Percentiles rank a stretch among this genome's conserved stretches.
phyloP scores from a whole-genome alignment of 2,888 invertebrate species.

The Philereme transversata region DNA sequence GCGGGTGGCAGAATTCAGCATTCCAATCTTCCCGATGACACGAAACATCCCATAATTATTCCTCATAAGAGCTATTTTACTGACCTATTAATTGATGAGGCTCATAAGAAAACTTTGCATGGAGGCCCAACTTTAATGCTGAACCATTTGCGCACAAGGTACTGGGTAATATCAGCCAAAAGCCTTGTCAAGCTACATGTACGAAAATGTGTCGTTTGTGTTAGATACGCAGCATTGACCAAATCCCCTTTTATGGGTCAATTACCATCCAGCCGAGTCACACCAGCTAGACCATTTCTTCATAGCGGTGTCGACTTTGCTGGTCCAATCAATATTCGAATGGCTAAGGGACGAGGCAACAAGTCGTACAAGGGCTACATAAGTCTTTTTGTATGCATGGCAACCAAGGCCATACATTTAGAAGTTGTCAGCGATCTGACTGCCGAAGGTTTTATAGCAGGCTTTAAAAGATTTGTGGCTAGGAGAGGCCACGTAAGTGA shows the following conservation, averaged over 20 bases:
- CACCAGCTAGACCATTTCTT: slow-evolving; percentile 26
- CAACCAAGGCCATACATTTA: slow-evolving; percentile 43
- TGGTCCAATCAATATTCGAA: slow-evolving; percentile 32
- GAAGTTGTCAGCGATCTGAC: slow-evolving; percentile 46
- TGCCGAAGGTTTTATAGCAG: slow-evolving; percentile 37
- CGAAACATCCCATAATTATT: too few relatives aligned
- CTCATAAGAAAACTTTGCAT: too few relatives aligned
- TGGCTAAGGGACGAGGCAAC: slow-evolving; percentile 31
- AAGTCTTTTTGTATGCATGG: slow-evolving; percentile 22
- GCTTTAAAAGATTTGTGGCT: slow-evolving; percentile 36
- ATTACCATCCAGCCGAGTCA: slow-evolving; percentile 30
- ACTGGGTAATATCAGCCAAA: slow-evolving; percentile 33
- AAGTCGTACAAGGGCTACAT: slow-evolving; percentile 35
- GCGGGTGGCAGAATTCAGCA: too few relatives aligned
- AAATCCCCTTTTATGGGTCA: slow-evolving; percentile 33
- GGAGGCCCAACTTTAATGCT: too few relatives aligned
- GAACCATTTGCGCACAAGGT: slow-evolving; percentile 18
- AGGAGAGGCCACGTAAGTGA: slow-evolving; percentile 34
- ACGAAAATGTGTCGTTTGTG: slow-evolving; percentile 31
- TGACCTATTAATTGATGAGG: too few relatives aligned
- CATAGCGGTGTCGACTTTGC: slow-evolving; percentile 26
- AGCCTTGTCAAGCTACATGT: slow-evolving; percentile 14
- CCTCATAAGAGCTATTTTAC: too few relatives aligned
- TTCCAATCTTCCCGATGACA: too few relatives aligned
- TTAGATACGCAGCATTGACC: slow-evolving; percentile 17